Conservation (phyloP, 2,113 vertebrate genomes). For the Callithrix jacchus region DNA sequence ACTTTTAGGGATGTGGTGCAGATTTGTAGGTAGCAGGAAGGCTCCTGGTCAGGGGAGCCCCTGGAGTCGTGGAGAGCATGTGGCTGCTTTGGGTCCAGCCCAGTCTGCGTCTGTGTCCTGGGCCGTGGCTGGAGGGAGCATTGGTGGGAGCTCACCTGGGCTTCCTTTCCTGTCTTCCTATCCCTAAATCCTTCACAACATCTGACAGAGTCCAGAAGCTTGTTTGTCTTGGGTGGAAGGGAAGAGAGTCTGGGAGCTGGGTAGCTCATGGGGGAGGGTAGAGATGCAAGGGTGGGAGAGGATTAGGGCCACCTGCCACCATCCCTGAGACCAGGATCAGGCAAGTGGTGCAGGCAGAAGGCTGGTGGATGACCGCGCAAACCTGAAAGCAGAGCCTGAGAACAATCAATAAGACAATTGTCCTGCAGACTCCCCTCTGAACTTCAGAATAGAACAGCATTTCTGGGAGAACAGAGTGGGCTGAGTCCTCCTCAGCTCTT, state of each 20-base stretch:
- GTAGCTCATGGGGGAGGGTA: not conserved
- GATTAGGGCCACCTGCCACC: not conserved
- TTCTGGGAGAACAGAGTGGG: not conserved
- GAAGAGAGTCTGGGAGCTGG: fast-evolving
- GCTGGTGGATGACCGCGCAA: not conserved
- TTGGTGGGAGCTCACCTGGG: not conserved
- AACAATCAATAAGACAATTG: not conserved
- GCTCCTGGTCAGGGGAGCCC: not conserved
- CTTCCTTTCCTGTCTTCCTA: not conserved
- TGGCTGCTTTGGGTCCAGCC: too few species aligned
- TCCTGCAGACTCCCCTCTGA: not conserved
- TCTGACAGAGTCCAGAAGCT: not conserved
- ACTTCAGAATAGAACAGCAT: not conserved
- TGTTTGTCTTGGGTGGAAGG: not conserved
- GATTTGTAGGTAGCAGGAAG: not conserved
- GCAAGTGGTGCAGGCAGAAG: not conserved
- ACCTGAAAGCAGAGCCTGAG: not conserved
- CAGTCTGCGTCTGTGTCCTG: not conserved
- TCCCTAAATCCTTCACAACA: not conserved
- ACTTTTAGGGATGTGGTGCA: not conserved
- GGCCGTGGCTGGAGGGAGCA: not conserved
- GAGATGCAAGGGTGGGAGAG: not conserved
- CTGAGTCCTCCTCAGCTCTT: fast-evolving
- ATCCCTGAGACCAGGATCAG: not conserved
- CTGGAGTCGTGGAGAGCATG: not conserved